A percentile compares a stretch with the other conserved stretches of the same genome.
phyloP scores from a whole-genome alignment of 2,888 invertebrate species.

The Tanytarsus gracilentus region DNA sequence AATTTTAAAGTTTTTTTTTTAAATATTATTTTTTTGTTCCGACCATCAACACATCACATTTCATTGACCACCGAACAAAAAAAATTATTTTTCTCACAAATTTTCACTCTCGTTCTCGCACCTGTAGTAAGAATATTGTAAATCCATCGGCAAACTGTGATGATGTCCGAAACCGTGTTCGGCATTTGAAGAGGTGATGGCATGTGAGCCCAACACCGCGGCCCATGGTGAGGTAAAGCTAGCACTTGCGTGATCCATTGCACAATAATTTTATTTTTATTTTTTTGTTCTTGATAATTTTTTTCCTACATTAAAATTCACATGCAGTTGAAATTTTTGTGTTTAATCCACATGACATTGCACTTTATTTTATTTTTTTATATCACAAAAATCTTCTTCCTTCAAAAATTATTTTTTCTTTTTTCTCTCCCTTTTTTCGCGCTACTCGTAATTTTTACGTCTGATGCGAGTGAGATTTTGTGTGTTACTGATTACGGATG shows the following conservation, averaged over 20 bases:
- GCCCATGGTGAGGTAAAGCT: conserved; percentile 70
- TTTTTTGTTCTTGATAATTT: conserved; percentile 1
- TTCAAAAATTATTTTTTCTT: background rate
- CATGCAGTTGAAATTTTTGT: conserved; percentile 1
- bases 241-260: conserved; percentile 69
- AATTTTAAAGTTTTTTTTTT: too few species aligned
- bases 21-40: too few species aligned
- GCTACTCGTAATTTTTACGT: conserved; percentile 4
- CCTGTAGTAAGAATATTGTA: conserved; percentile 88
- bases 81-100: background rate
- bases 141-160: conserved; percentile 77
- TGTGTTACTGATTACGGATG: conserved; percentile 23
- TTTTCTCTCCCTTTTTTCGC: background rate
- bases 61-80: background rate
- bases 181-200: conserved; percentile 42
- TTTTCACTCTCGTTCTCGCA: conserved; percentile 36
- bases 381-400: background rate
- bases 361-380: background rate
- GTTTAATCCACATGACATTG: conserved; percentile 8
- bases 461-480: conserved; percentile 3
- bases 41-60: too few species aligned
- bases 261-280: conserved; percentile 16
- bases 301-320: background rate
- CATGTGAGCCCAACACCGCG: conserved; percentile 58
- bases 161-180: conserved; percentile 46